phyloP scores from a whole-genome alignment of 2,113 vertebrate species.

The Paramisgurnus dabryanus region DNA sequence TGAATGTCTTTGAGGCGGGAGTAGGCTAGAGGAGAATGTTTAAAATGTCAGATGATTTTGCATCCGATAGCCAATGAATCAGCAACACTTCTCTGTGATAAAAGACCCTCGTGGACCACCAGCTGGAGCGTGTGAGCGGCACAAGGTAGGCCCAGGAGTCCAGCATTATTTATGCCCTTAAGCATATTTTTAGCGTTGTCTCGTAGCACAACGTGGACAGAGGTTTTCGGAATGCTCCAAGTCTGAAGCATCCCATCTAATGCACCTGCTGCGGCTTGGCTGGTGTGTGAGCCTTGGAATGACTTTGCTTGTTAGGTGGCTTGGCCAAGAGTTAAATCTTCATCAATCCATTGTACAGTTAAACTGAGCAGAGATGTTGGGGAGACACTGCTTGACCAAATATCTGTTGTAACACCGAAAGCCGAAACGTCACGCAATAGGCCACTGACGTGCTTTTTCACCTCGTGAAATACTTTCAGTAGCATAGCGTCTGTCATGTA shows the following conservation, averaged over 20 bases:
- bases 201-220: constrained; percentile 27
- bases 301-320: constrained; percentile 10
- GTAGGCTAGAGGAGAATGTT: too few species aligned
- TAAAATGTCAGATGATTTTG: too few species aligned
- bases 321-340: constrained; percentile 17
- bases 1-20: too few species aligned
- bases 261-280: not conserved
- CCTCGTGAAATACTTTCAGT: not conserved
- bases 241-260: constrained; percentile 38
- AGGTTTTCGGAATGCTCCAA: constrained; percentile 42
- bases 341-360: constrained; percentile 30
- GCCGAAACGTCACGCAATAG: too few species aligned
- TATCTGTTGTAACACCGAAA: constrained; percentile 3
- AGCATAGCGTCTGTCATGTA: too few species aligned
- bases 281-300: constrained; percentile 21
- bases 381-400: constrained; percentile 21
- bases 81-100: not conserved
- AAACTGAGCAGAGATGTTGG: constrained; percentile 41
- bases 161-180: constrained; percentile 35
- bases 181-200: constrained; percentile 43
- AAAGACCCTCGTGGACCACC: not conserved
- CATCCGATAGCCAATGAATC: too few species aligned
- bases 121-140: not conserved
- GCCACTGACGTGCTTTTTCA: not conserved
- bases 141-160: constrained; percentile 23